Conservation (phyloP, 2,113 vertebrate genomes). For the Genyomyrus donnyi region DNA sequence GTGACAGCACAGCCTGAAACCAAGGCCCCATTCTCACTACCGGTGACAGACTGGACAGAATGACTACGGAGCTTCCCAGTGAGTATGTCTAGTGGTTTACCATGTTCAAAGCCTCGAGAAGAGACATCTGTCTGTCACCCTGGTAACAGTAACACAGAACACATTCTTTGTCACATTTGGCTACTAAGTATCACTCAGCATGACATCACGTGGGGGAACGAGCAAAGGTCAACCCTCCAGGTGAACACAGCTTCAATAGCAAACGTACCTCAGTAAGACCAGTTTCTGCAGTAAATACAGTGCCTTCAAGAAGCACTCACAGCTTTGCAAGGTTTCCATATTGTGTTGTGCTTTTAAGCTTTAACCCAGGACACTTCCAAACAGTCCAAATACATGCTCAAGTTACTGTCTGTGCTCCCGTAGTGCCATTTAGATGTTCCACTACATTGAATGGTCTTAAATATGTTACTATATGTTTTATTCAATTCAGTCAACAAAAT, state of each 20-base stretch:
- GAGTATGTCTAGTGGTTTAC: constrained; percentile 34
- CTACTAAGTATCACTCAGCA: neutral
- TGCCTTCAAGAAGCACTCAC: neutral
- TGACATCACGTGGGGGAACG: neutral
- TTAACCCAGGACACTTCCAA: neutral
- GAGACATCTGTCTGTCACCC: constrained; percentile 50
- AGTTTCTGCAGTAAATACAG: neutral
- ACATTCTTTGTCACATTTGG: constrained; percentile 14
- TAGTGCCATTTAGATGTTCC: neutral
- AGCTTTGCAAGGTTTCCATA: neutral
- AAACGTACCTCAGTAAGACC: neutral
- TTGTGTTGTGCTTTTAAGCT: neutral
- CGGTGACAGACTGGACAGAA: constrained; percentile 24
- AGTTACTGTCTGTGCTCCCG: neutral
- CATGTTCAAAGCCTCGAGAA: constrained; percentile 49
- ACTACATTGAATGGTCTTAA: neutral
- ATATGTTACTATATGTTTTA: neutral
- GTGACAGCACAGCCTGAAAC: constrained; percentile 56
- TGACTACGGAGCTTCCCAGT: neutral
- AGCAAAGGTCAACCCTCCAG: neutral
- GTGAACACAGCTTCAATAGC: neutral
- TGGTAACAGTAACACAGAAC: constrained; percentile 39
- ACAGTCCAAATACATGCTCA: neutral
- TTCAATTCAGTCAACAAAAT: neutral
- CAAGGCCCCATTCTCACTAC: constrained; percentile 53